Percentiles rank a stretch among this genome's conserved stretches.
These are phyloP conservation scores for Gallinago solitaria DNA, from an alignment of 2,797 vertebrate genomes.

Conservation along the genomic window DNA sequence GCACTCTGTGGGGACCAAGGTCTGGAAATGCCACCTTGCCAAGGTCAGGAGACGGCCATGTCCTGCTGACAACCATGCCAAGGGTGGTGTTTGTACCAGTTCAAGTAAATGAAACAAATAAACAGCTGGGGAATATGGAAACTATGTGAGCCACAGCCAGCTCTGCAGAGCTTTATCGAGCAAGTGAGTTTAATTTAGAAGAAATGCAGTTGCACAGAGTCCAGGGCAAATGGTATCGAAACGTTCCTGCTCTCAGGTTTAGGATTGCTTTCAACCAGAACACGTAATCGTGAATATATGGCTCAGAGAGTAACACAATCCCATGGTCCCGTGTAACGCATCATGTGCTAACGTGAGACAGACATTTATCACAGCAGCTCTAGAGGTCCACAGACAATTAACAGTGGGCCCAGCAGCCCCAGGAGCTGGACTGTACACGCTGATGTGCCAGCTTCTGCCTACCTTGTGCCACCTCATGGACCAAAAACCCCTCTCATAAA, in stretches of 20 bases:
- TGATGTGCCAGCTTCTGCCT: not conserved
- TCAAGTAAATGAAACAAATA: conserved; percentile 37
- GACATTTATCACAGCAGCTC: not conserved
- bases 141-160: conserved; percentile 33
- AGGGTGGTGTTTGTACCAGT: not conserved
- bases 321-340: not conserved
- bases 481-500: not conserved
- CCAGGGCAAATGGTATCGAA: not conserved
- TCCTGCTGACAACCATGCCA: not conserved
- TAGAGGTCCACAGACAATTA: not conserved
- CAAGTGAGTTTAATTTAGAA: not conserved
- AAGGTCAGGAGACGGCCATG: not conserved
- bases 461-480: fast-evolving
- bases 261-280: not conserved
- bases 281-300: not conserved
- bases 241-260: not conserved
- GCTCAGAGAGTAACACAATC: not conserved
- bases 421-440: not conserved
- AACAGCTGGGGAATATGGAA: conserved; percentile 60
- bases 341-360: not conserved
- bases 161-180: not conserved
- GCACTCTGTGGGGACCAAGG: not conserved
- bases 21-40: not conserved
- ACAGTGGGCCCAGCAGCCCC: not conserved
- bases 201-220: not conserved